phyloP scores from a whole-genome alignment of 2,113 vertebrate genomes.

The Hylia prasina region DNA sequence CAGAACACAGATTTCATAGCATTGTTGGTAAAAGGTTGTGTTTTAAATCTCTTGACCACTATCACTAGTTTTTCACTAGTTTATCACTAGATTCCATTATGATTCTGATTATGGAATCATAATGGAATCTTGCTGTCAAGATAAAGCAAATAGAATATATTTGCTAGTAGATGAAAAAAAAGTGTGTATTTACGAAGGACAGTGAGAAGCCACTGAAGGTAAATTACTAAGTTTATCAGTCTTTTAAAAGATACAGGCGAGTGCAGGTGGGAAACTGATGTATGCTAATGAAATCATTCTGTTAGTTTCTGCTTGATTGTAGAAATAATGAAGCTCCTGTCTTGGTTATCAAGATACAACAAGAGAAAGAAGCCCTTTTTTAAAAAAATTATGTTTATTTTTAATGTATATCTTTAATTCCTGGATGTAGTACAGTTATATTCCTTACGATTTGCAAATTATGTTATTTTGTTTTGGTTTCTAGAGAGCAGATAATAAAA shows the following conservation, averaged over 20 bases:
- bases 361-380: background rate
- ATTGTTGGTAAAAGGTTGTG: background rate
- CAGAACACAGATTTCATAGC: background rate
- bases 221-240: background rate
- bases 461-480: background rate
- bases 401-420: background rate
- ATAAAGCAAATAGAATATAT: background rate
- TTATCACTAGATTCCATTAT: no score
- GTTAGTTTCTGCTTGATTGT: background rate
- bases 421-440: background rate
- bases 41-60: background rate
- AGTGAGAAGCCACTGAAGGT: background rate
- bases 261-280: background rate
- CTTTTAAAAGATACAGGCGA: background rate
- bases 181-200: background rate
- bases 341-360: background rate
- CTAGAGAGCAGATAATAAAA: constrained; percentile 92
- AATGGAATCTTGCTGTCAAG: background rate
- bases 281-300: background rate
- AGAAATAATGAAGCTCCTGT: background rate
- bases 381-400: background rate
- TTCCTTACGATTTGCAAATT: background rate
- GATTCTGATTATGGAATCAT: background rate
- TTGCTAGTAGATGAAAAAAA: background rate
- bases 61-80: background rate